Percentiles rank a stretch among this genome's conserved stretches.
Evolutionary conservation across 1,140 invertebrate species (phyloP).

Genomic region (Formica selysi): DNA sequence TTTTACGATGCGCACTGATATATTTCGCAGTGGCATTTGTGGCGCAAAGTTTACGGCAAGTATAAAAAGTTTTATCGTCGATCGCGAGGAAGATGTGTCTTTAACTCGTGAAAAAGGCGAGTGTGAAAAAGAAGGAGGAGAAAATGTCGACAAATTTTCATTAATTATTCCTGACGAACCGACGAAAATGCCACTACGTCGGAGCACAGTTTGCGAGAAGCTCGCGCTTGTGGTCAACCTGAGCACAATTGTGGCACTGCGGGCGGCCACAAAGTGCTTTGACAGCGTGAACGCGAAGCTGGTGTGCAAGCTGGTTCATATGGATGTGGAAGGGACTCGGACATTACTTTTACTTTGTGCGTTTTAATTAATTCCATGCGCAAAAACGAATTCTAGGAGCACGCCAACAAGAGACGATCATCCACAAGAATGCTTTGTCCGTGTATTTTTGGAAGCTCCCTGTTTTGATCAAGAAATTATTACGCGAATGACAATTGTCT

Average conservation of each 20-base stretch:
- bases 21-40: conserved; percentile 23
- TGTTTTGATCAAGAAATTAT: not conserved
- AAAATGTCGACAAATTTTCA: conserved; percentile 21
- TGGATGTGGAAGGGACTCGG: not conserved
- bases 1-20: not conserved
- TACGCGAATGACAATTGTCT: not conserved
- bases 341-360: conserved; percentile 49
- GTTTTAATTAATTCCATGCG: conserved; percentile 62
- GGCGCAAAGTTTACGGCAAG: conserved; percentile 38
- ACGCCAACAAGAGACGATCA: not conserved
- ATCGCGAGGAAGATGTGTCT: conserved; percentile 13
- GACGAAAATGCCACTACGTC: conserved; percentile 10
- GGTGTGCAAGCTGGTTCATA: conserved; percentile 9
- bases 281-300: conserved; percentile 32
- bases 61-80: conserved; percentile 60
- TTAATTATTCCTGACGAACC: conserved; percentile 61
- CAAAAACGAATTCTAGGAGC: conserved; percentile 10
- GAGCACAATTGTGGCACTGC: conserved; percentile 58
- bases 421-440: not conserved
- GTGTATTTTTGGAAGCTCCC: not conserved
- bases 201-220: not conserved
- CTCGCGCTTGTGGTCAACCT: conserved; percentile 10
- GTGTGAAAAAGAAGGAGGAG: not conserved
- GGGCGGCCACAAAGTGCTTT: conserved; percentile 62
- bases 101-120: not conserved